Evolutionary conservation across 2,888 invertebrate species (phyloP).

Genomic region (Volucella zonaria): DNA sequence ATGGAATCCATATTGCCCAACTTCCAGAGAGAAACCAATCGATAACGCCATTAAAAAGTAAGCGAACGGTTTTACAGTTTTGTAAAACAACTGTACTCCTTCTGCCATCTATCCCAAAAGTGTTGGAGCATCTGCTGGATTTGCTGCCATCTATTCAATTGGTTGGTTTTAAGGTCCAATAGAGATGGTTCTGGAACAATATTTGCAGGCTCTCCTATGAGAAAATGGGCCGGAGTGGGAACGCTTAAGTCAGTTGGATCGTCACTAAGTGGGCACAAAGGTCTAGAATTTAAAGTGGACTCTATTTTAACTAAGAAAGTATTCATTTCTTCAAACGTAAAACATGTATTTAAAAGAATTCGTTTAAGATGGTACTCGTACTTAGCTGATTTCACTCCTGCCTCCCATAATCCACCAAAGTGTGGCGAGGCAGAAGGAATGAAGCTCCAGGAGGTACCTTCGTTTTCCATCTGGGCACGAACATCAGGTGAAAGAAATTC

Average conservation of each 20-base stretch:
- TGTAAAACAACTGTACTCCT: too few species aligned
- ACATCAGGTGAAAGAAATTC: background rate
- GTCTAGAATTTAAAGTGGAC: background rate
- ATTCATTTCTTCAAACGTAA: background rate
- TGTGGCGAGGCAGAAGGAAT: background rate
- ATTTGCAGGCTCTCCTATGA: background rate
- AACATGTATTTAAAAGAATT: background rate
- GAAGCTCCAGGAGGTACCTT: background rate
- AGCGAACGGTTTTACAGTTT: too few species aligned
- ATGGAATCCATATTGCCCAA: too few species aligned
- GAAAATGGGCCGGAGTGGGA: slow-evolving; percentile 36
- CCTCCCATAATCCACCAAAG: too few species aligned
- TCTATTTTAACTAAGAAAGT: background rate
- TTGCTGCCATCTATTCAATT: slow-evolving; percentile 43
- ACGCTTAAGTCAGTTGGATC: slow-evolving; percentile 2
- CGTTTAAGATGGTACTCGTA: background rate
- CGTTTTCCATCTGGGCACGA: background rate
- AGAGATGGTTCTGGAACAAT: slow-evolving; percentile 19
- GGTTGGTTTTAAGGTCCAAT: slow-evolving; percentile 23
- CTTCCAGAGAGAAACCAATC: too few species aligned
- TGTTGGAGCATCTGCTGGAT: slow-evolving; percentile 28
- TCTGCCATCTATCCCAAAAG: background rate
- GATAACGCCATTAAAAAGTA: too few species aligned
- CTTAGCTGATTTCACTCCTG: background rate
- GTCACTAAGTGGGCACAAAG: background rate